Evolutionary conservation across 2,113 vertebrate species (phyloP).

Genomic region (Pollachius pollachius): DNA sequence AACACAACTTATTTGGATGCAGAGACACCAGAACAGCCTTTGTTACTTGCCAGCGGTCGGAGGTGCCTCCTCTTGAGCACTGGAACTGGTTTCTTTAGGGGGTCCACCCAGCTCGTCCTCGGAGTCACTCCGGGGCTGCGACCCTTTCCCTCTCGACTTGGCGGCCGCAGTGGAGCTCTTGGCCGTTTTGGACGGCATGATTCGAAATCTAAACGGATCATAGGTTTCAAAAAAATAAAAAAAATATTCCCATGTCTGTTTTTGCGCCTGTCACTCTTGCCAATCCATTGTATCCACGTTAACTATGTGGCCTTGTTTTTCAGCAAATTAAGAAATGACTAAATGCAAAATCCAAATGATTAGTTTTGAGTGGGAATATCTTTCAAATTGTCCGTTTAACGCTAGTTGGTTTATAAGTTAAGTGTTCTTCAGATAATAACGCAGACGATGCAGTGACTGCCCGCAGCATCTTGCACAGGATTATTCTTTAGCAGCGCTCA

Average conservation of each 20-base stretch:
- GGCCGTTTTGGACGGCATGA: slow-evolving; percentile 79
- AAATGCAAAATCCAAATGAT: too few relatives aligned
- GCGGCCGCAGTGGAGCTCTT: slow-evolving; percentile 77
- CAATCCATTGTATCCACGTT: slow-evolving; percentile 49
- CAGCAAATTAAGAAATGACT: neutral
- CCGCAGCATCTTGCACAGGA: too few relatives aligned
- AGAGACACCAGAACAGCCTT: slow-evolving; percentile 66
- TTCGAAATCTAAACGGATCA: slow-evolving; percentile 67
- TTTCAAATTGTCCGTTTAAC: too few relatives aligned
- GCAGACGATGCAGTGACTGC: too few relatives aligned
- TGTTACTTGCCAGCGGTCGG: slow-evolving; percentile 75
- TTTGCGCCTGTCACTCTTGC: slow-evolving; percentile 55
- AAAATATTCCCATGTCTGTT: slow-evolving; percentile 51
- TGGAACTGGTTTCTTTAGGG: slow-evolving; percentile 66
- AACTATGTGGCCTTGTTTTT: slow-evolving; percentile 51
- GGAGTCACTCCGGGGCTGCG: slow-evolving; percentile 74
- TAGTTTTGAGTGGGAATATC: too few relatives aligned
- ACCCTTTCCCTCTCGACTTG: slow-evolving; percentile 70
- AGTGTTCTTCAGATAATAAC: too few relatives aligned
- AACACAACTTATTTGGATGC: slow-evolving; percentile 66
- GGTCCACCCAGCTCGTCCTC: slow-evolving; percentile 73
- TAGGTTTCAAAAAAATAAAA: slow-evolving; percentile 22
- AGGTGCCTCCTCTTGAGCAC: slow-evolving; percentile 65
- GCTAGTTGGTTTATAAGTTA: too few relatives aligned
- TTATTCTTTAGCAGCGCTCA: too few relatives aligned